phyloP scores from a whole-genome alignment of 2,113 vertebrate species.

The Lagopus leucura region DNA sequence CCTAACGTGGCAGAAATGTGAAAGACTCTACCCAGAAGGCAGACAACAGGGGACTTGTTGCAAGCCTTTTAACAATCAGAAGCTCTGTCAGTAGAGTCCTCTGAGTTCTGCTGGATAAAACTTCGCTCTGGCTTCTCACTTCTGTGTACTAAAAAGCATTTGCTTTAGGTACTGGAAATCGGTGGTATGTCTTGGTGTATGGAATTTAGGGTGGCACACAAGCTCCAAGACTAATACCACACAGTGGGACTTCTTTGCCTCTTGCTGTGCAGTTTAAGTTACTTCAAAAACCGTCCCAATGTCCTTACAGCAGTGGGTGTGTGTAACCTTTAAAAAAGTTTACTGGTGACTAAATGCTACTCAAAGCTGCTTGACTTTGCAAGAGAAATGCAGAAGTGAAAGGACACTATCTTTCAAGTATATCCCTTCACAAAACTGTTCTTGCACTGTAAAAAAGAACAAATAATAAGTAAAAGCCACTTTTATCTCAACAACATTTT shows the following conservation, averaged over 20 bases:
- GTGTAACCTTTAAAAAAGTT: background rate
- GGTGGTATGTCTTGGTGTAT: background rate
- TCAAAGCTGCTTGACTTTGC: background rate
- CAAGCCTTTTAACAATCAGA: conserved; percentile 17
- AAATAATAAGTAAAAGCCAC: background rate
- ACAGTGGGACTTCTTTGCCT: background rate
- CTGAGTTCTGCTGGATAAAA: conserved; percentile 1
- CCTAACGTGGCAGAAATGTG: conserved; percentile 14
- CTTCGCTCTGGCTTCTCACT: background rate
- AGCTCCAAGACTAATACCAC: background rate
- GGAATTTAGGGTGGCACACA: background rate
- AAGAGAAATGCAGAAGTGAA: background rate
- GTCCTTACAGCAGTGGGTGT: background rate
- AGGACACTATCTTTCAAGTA: background rate
- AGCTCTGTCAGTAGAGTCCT: background rate
- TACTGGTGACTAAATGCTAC: background rate
- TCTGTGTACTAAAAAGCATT: background rate
- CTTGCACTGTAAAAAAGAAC: background rate
- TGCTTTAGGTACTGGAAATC: background rate
- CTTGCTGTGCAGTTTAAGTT: background rate
- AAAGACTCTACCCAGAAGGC: conserved; percentile 36
- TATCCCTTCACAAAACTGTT: background rate
- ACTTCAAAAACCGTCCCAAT: background rate
- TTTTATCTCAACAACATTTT: background rate
- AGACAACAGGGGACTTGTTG: conserved; percentile 16